Conservation (phyloP, 37 sponge, comb jelly and placozoan species). For the Chondrosia reniformis region DNA sequence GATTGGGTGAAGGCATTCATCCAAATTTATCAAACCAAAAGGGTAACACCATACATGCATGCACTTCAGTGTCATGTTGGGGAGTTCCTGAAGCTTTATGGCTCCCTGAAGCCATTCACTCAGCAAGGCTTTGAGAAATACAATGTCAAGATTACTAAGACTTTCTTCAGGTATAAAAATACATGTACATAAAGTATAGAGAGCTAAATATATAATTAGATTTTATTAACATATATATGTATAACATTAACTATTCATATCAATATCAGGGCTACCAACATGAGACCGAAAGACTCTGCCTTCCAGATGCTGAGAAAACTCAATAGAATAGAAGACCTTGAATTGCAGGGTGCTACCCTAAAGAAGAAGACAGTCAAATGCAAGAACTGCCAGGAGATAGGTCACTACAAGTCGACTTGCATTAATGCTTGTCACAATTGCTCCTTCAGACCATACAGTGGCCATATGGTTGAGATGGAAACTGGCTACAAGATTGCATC, state of each 20-base stretch:
- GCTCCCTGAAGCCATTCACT: constrained; percentile 15
- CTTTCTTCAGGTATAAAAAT: constrained; percentile 1
- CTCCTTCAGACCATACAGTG: no score
- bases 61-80: constrained; percentile 19
- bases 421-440: no score
- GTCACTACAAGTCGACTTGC: not conserved
- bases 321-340: not conserved
- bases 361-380: not conserved
- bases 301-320: not conserved
- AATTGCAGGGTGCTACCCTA: not conserved
- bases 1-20: not conserved
- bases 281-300: not conserved
- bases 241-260: constrained; percentile 1
- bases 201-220: no score
- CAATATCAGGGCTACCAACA: constrained; percentile 8
- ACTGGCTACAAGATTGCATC: no score
- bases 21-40: not conserved
- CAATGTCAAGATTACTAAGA: not conserved
- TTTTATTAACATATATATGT: not conserved
- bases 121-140: constrained; percentile 27
- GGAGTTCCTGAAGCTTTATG: constrained; percentile 9
- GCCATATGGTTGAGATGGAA: no score
- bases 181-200: no score
- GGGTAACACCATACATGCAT: constrained; percentile 28
- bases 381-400: not conserved